Evolutionary conservation across 2,888 invertebrate genomes (phyloP).

Genomic region (Drosophila kambysellisi): DNA sequence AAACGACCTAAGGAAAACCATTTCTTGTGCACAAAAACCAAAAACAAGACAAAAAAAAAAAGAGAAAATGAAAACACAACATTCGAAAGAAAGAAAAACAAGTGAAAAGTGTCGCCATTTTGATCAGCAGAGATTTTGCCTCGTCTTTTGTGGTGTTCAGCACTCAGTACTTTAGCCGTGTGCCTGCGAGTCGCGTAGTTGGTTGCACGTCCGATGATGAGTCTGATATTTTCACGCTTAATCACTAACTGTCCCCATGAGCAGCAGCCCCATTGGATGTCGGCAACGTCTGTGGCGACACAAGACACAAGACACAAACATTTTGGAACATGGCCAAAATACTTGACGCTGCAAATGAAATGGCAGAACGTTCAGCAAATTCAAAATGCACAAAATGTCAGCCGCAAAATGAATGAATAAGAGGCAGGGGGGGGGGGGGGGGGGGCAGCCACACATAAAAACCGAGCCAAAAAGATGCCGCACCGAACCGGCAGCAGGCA

Average conservation of each 20-base stretch:
- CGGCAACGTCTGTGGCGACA: slow-evolving; percentile 53
- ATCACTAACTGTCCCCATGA: slow-evolving; percentile 81
- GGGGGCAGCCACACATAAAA: slow-evolving; percentile 11
- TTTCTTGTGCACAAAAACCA: slow-evolving; percentile 9
- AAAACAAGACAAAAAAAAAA: slow-evolving; percentile 13
- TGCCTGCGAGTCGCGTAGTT: slow-evolving; percentile 23
- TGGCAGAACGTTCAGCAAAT: slow-evolving; percentile 69
- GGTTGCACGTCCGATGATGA: slow-evolving; percentile 50
- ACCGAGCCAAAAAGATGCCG: slow-evolving; percentile 55
- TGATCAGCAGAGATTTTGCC: slow-evolving; percentile 22
- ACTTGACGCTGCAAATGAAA: slow-evolving; percentile 81
- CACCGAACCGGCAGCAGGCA: slow-evolving; percentile 47
- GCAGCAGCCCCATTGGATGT: slow-evolving; percentile 45
- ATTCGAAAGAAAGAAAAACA: slow-evolving; percentile 47
- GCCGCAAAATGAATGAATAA: slow-evolving; percentile 1
- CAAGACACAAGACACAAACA: slow-evolving; percentile 64
- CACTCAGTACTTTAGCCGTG: background rate
- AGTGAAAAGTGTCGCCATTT: slow-evolving; percentile 67
- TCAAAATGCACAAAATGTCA: slow-evolving; percentile 71
- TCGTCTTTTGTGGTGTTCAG: slow-evolving; percentile 27
- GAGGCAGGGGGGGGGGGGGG: slow-evolving; percentile 1
- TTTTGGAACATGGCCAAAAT: slow-evolving; percentile 75
- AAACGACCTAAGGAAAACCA: slow-evolving; percentile 29
- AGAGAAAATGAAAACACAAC: slow-evolving; percentile 22
- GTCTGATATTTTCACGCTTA: slow-evolving; percentile 82